These are phyloP conservation scores for Syngnathus acus DNA, from an alignment of 2,797 vertebrate species.

Conservation along the genomic window DNA sequence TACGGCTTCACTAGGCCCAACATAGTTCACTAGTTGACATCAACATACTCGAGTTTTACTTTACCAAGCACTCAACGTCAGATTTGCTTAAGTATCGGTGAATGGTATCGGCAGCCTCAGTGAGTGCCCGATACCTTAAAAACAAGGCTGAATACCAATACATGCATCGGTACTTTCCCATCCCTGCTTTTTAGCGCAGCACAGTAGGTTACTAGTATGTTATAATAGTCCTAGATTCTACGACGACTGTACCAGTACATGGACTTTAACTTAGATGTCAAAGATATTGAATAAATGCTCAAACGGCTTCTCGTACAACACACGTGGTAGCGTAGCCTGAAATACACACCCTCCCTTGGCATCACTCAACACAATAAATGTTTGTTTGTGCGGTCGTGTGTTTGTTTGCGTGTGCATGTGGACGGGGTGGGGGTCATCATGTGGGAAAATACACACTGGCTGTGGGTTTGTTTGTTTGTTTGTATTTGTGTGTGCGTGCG, in stretches of 20 bases:
- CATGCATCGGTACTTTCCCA: too few relatives aligned
- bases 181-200: too few relatives aligned
- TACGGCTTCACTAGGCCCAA: not conserved
- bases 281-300: not conserved
- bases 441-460: constrained; percentile 13
- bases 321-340: constrained; percentile 41
- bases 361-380: constrained; percentile 54
- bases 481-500: constrained; percentile 35
- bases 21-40: too few relatives aligned
- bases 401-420: constrained; percentile 14
- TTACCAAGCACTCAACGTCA: too few relatives aligned
- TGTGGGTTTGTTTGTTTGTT: constrained; percentile 19
- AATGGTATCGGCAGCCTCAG: too few relatives aligned
- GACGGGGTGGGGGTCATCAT: constrained; percentile 7
- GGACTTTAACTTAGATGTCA: not conserved
- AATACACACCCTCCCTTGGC: constrained; percentile 55
- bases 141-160: too few relatives aligned
- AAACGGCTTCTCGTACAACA: not conserved
- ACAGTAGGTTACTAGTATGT: too few relatives aligned
- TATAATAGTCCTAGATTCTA: too few relatives aligned
- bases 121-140: too few relatives aligned
- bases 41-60: too few relatives aligned
- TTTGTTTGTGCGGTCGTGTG: constrained; percentile 43
- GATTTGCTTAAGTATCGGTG: too few relatives aligned
- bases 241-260: not conserved